phyloP scores from a whole-genome alignment of 2,888 invertebrate species.

The Orchestes rusci region DNA sequence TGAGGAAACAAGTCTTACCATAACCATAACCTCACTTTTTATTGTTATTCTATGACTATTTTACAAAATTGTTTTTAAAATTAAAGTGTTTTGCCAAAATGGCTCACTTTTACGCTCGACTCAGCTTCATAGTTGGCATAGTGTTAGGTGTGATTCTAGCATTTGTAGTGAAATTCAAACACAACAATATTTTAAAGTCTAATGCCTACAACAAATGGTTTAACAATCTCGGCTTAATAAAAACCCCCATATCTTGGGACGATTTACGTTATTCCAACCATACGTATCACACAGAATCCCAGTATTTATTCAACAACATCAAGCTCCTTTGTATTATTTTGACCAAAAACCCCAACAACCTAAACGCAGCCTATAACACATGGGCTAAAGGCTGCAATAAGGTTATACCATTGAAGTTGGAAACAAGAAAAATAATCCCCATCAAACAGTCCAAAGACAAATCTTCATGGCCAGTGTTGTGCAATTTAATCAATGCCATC shows the following conservation, averaged over 20 bases:
- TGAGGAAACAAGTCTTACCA: too few relatives aligned
- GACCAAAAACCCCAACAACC: constrained; percentile 42
- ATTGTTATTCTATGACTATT: too few relatives aligned
- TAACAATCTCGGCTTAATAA: constrained; percentile 23
- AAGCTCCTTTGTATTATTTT: constrained; percentile 46
- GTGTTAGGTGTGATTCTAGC: constrained; percentile 30
- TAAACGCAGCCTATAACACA: constrained; percentile 36
- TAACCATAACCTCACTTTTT: too few relatives aligned
- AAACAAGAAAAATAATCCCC: constrained; percentile 30
- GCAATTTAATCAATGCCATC: constrained; percentile 32
- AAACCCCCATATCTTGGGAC: constrained; percentile 30
- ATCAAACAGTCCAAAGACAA: constrained; percentile 31
- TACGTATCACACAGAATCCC: constrained; percentile 32
- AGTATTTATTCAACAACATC: constrained; percentile 36
- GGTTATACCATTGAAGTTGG: constrained; percentile 30
- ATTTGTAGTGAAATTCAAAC: constrained; percentile 11
- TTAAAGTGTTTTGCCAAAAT: too few relatives aligned
- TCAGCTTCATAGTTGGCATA: constrained; percentile 30
- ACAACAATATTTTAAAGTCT: not conserved
- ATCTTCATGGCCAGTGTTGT: constrained; percentile 39
- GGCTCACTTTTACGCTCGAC: constrained; percentile 30
- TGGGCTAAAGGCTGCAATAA: constrained; percentile 41
- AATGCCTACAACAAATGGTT: constrained; percentile 32
- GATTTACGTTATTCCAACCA: constrained; percentile 32
- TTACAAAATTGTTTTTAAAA: too few relatives aligned